Percentiles rank a stretch among this genome's conserved stretches.
Evolutionary conservation across 2,888 invertebrate species (phyloP).

Genomic region (Caenorhabditis sp.): DNA sequence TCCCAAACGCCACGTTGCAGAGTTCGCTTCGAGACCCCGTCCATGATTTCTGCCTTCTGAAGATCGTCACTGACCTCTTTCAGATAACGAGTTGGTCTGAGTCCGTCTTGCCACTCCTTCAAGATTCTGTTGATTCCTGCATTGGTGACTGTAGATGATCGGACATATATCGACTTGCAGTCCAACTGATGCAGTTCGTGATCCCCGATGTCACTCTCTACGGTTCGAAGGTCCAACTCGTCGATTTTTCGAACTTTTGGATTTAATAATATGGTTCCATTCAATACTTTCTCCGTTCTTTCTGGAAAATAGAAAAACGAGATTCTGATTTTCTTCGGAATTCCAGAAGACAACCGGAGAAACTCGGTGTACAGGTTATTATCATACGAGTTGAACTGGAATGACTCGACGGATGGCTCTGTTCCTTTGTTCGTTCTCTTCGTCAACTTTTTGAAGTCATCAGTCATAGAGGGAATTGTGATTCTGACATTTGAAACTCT

Average conservation of each 20-base stretch:
- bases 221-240: conserved; percentile 45
- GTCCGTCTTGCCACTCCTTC: conserved; percentile 64
- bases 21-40: conserved; percentile 56
- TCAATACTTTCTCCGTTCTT: conserved; percentile 50
- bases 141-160: conserved; percentile 49
- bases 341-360: conserved; percentile 28
- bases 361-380: conserved; percentile 29
- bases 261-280: conserved; percentile 39
- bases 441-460: conserved; percentile 41
- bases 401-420: conserved; percentile 28
- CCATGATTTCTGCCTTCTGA: conserved; percentile 60
- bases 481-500: conserved; percentile 38
- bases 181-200: conserved; percentile 39
- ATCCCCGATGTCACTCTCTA: conserved; percentile 54
- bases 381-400: conserved; percentile 59
- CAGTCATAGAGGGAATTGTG: conserved; percentile 39
- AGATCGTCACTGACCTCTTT: conserved; percentile 59
- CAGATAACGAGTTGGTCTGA: conserved; percentile 44
- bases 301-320: conserved; percentile 54
- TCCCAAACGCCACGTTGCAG: conserved; percentile 59
- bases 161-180: conserved; percentile 26
- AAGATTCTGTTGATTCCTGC: conserved; percentile 49
- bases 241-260: conserved; percentile 30
- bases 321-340: conserved; percentile 38
- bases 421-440: conserved; percentile 22